Evolutionary conservation across 2,888 invertebrate genomes (phyloP).

Genomic region (Tachina grossa): DNA sequence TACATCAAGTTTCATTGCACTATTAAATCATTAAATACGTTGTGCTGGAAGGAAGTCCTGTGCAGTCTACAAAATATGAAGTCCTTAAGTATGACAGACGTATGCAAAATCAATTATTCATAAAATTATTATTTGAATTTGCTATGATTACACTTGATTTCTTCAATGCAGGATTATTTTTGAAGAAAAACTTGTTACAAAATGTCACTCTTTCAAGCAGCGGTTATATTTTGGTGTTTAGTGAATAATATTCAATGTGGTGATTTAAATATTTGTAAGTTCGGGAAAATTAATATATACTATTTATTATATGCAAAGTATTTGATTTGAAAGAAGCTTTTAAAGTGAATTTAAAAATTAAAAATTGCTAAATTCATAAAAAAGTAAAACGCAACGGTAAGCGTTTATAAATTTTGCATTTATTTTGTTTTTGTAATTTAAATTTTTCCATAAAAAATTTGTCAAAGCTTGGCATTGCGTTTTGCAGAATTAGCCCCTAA

Average conservation of each 20-base stretch:
- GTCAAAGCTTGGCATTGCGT: no score
- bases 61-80: conserved; percentile 35
- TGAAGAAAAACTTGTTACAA: background rate
- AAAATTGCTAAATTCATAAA: conserved; percentile 71
- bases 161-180: conserved; percentile 31
- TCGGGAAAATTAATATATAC: no score
- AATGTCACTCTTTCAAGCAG: conserved; percentile 48
- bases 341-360: conserved; percentile 55
- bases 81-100: conserved; percentile 45
- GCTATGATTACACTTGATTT: conserved; percentile 52
- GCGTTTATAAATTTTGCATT: no score
- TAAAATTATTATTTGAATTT: conserved; percentile 55
- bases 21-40: background rate
- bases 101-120: conserved; percentile 63
- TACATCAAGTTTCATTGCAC: no score
- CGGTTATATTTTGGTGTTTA: conserved; percentile 47
- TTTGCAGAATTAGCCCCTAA: no score
- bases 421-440: no score
- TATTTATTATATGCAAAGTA: no score
- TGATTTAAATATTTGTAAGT: conserved; percentile 74
- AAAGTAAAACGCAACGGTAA: no score
- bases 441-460: no score
- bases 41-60: conserved; percentile 4
- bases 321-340: no score
- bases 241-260: conserved; percentile 40